Evolutionary conservation across 2,888 invertebrate genomes (phyloP), one percentile per base, ranked within the genome.

Genomic region (Stictocephala bisonia): DNA sequence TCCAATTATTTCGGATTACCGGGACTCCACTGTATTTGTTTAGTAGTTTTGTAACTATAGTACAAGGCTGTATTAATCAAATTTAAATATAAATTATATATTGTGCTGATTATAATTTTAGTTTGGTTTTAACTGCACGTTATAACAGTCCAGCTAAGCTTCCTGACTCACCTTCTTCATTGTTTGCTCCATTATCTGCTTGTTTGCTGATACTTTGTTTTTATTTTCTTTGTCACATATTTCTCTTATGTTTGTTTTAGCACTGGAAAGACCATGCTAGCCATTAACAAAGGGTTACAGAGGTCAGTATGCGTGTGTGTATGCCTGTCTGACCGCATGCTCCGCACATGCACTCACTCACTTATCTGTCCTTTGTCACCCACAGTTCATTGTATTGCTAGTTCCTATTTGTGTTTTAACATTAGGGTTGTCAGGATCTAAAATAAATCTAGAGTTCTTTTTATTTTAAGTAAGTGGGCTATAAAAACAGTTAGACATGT

Each of bases 251-350:
- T 82, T 87, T 86, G 86, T 87, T 88, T 88, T 89, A 89, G 89
- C 89, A 87, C 92, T 86, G 93, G 93, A 86, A 93, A 93, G 88
- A 91, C 91, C 83, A 88, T 93, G 86, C 90, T 93, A 85, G 91
- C 92, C 86, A 92, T 93, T 88, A 93, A 92, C 89, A 93, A 92
- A 88, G 93, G 93, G 85, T 89, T 93, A 84, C 92, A 91, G 87
- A 89, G 93, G 89, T 89, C 87, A 89, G 88, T 88, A 88, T 67
- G 67, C 26, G 67, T 66, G 67, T 67, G 48, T 26, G 67, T 24
- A 13, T 67, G 67, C 44, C 27, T 67, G 48, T 67, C 7, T 53
- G 24, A 9, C 3, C n/a, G 53, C n/a, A n/a, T 53, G 53, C 22
- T 3, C 27, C 51, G 51, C 51, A 40, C 60, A 40, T 60, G 60